Conservation (phyloP, 37 sponge, comb jelly and placozoan species). For the Agelas oroides region DNA sequence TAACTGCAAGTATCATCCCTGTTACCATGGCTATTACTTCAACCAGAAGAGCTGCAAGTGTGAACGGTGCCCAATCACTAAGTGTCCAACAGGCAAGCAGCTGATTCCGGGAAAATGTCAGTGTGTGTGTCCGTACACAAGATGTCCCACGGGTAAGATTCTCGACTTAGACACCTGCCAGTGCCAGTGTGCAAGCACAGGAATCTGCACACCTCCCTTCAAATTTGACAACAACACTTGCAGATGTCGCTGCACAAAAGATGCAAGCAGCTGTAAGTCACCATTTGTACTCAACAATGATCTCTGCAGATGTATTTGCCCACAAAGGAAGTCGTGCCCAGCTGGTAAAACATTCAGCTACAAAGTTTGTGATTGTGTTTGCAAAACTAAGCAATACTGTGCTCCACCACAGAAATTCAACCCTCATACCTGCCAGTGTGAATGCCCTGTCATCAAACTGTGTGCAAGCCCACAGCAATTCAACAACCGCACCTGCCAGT, state of each 20-base stretch:
- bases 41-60: constrained; percentile 21
- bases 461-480: constrained; percentile 23
- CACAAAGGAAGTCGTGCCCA: constrained; percentile 7
- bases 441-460: neutral
- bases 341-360: constrained; percentile 9
- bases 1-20: neutral
- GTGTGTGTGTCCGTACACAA: constrained; percentile 3
- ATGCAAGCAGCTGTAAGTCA: neutral
- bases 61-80: constrained; percentile 21
- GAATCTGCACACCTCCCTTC: neutral
- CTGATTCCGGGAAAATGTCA: constrained; percentile 1
- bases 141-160: constrained; percentile 2
- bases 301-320: constrained; percentile 33
- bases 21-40: neutral
- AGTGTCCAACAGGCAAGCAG: neutral
- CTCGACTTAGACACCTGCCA: constrained; percentile 37
- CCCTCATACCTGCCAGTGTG: neutral
- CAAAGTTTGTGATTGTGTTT: neutral
- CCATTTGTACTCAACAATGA: neutral
- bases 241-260: constrained; percentile 22
- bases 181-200: constrained; percentile 23
- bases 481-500: constrained; percentile 30
- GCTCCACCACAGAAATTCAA: neutral
- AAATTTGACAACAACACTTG: constrained; percentile 31
- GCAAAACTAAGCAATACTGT: neutral